phyloP scores from a whole-genome alignment of 2,888 invertebrate genomes.

The Athalia rosae region DNA sequence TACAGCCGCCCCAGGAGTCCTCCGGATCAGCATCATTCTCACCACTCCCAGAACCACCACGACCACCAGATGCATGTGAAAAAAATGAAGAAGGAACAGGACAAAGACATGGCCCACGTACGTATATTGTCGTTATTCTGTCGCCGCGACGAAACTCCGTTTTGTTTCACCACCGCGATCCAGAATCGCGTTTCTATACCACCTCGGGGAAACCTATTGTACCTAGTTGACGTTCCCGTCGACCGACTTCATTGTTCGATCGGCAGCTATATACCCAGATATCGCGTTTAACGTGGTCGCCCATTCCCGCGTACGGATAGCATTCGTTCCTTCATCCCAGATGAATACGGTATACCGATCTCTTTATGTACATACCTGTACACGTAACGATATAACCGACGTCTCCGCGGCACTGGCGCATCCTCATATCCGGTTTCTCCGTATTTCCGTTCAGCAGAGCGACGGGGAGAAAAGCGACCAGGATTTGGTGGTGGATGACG shows the following conservation, averaged over 20 bases:
- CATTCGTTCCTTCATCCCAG: background rate
- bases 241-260: constrained; percentile 22
- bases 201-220: constrained; percentile 1
- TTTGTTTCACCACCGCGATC: background rate
- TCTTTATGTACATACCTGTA: too few species aligned
- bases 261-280: background rate
- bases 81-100: constrained; percentile 86
- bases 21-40: constrained; percentile 78
- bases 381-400: too few species aligned
- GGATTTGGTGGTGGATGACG: constrained; percentile 96
- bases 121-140: constrained; percentile 70
- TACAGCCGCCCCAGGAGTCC: constrained; percentile 86
- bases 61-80: constrained; percentile 73
- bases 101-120: constrained; percentile 88
- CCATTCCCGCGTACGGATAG: constrained; percentile 14
- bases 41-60: constrained; percentile 75
- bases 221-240: constrained; percentile 14
- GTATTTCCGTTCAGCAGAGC: constrained; percentile 76
- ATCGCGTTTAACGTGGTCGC: constrained; percentile 23
- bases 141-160: background rate
- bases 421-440: constrained; percentile 29
- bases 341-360: background rate
- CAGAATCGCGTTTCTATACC: background rate
- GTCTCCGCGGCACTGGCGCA: background rate
- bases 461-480: constrained; percentile 92